These are phyloP conservation scores for Sarotherodon lohbergeri DNA, from an alignment of 2,113 vertebrate species.

Conservation along the genomic window DNA sequence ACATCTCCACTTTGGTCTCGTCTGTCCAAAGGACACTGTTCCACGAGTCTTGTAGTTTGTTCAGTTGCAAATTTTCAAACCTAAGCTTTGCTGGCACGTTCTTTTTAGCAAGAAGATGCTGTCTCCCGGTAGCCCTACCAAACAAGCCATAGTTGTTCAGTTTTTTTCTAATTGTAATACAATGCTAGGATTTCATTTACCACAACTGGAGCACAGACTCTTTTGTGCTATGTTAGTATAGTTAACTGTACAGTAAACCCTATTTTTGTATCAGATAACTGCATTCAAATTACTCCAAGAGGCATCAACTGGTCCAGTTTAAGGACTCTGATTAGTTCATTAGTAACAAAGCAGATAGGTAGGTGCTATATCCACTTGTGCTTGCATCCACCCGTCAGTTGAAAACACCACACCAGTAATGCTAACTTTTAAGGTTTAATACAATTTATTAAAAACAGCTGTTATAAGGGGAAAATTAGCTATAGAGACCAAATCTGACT, in stretches of 20 bases:
- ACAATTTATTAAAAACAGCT: background rate
- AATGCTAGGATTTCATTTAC: background rate
- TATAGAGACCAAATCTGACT: background rate
- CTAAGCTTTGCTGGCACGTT: background rate
- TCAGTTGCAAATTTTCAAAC: background rate
- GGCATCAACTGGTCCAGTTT: accelerated
- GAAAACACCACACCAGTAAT: background rate
- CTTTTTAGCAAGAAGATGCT: background rate
- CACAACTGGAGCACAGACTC: background rate
- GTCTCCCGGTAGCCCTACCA: background rate
- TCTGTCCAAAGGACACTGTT: background rate
- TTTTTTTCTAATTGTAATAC: background rate
- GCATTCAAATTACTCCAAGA: background rate
- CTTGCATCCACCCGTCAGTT: background rate
- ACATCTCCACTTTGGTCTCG: background rate
- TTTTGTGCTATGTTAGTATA: background rate
- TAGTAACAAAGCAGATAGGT: background rate
- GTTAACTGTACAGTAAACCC: background rate
- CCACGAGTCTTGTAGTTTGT: background rate
- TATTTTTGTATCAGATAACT: background rate
- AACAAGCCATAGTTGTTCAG: background rate
- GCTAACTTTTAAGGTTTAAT: background rate
- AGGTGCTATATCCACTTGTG: background rate
- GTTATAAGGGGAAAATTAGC: background rate
- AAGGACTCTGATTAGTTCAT: background rate